Conservation (phyloP, 2,888 invertebrate genomes). For the Pyrgus malvae region DNA sequence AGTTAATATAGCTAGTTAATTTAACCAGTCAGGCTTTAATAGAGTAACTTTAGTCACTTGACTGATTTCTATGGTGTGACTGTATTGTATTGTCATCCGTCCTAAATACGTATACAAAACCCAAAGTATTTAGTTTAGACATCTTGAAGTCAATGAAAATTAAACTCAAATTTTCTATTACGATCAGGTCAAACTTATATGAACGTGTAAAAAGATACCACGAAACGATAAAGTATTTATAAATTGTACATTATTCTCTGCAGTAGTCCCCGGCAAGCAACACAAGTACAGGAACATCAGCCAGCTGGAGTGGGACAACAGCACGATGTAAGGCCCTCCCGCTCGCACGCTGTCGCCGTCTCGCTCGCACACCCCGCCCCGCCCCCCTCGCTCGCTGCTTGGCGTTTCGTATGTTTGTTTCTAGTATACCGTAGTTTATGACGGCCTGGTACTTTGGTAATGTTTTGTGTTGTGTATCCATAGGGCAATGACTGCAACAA, state of each 20-base stretch:
- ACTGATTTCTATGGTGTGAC: no score
- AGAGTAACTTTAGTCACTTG: no score
- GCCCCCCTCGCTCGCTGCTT: neutral
- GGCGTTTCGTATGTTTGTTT: constrained; percentile 8
- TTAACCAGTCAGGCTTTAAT: no score
- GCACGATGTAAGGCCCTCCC: constrained; percentile 84
- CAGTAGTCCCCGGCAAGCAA: constrained; percentile 75
- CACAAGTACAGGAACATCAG: constrained; percentile 88
- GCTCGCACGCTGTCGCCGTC: constrained; percentile 33
- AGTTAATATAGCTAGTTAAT: no score
- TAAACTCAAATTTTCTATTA: no score
- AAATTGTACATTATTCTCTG: constrained; percentile 28
- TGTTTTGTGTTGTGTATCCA: neutral
- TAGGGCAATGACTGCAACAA: no score
- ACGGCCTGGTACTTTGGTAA: neutral
- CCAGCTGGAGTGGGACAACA: constrained; percentile 90
- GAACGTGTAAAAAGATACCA: no score
- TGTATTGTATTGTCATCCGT: no score
- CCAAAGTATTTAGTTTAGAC: no score
- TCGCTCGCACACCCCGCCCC: constrained; percentile 38
- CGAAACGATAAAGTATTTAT: neutral
- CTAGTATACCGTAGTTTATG: neutral
- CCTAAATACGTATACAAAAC: no score
- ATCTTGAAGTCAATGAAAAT: no score
- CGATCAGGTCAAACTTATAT: no score